phyloP scores from a whole-genome alignment of 2,113 vertebrate genomes.

The Trinectes maculatus region DNA sequence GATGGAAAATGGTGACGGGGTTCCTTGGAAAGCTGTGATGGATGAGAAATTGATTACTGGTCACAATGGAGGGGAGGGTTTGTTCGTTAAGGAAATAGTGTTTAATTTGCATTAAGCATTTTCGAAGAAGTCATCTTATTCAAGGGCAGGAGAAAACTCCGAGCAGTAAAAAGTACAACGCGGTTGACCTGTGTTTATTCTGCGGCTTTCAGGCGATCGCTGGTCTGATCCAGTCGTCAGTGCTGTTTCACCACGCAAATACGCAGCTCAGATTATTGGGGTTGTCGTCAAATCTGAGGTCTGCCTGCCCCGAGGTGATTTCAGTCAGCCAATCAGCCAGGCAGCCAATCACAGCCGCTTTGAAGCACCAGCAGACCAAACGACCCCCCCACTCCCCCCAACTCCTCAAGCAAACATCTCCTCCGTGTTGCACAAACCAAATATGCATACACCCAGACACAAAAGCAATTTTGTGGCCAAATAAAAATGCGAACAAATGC shows the following conservation, averaged over 20 bases:
- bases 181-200: slow-evolving; percentile 45
- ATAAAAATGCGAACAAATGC: slow-evolving; percentile 59
- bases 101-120: slow-evolving; percentile 46
- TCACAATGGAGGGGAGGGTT: slow-evolving; percentile 1
- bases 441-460: slow-evolving; percentile 53
- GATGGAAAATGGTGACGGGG: slow-evolving; percentile 40
- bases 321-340: slow-evolving; percentile 44
- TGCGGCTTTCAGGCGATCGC: slow-evolving; percentile 55
- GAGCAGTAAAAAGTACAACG: no score
- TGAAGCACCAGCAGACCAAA: slow-evolving; percentile 65
- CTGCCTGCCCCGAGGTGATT: slow-evolving; percentile 56
- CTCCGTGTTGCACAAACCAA: slow-evolving; percentile 30
- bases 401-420: slow-evolving; percentile 42
- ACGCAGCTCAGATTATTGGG: slow-evolving; percentile 69
- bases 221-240: slow-evolving; percentile 61
- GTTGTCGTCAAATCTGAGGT: slow-evolving; percentile 77
- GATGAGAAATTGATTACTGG: slow-evolving; percentile 52
- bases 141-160: slow-evolving; percentile 3
- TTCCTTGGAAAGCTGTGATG: slow-evolving; percentile 24
- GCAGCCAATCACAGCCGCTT: slow-evolving; percentile 61
- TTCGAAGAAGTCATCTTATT: slow-evolving; percentile 9
- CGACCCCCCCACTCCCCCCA: slow-evolving; percentile 38
- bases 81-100: slow-evolving; percentile 20
- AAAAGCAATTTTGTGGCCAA: slow-evolving; percentile 57
- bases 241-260: slow-evolving; percentile 62